Base-by-base conservation (phyloP, 2,888 invertebrate genomes). In the Spatulosminthurus flaviceps region DNA sequence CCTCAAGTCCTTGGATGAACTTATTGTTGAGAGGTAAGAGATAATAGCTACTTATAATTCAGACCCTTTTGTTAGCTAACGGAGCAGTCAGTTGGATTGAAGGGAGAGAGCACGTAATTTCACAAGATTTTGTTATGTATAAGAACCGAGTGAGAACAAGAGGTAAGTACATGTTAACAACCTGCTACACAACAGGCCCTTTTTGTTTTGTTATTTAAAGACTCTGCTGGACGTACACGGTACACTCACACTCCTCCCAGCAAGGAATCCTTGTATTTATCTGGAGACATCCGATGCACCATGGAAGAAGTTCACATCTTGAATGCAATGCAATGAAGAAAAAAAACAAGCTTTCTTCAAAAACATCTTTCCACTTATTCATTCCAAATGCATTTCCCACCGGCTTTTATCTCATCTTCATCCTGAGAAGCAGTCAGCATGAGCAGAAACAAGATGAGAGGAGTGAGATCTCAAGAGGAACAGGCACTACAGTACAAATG, bases 381-480 rank as follows among this genome's bases (percentile, higher is more conserved):
- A 51, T 51, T 51, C 51, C 51, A 51, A 51, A 51, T 51, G 51
- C 51, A 51, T 51, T 51, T 51, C n/a, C 51, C 51, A 51, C 51
- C 51, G 16, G 51, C 51, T 51, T 51, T 51, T 51, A 51, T 51
- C 51, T 51, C 16, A 9, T 34, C 34, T 51, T 51, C 51, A 51
- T 51, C 51, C 7, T 51, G 19, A 51, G n/a, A 51, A 51, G 5
- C 7, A 9, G 16, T n/a, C 51, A 9, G 51, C 4, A 51, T 2
- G n/a, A 19, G 19, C 51, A 51, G 51, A 19, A 51, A 19, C 5
- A 19, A 51, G 51, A 16, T 2, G 19, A 51, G 51, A 51, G 19
- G 16, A 16, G 16, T 2, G 16, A 51, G n/a, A 51, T 51, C 51
- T 51, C 16, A 16, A 51, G 51, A 16, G n/a, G 16, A n/a, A 51